Percentiles rank a stretch among this genome's conserved stretches.
phyloP scores from a whole-genome alignment of 2,888 invertebrate species.

The Odontothrips loti region DNA sequence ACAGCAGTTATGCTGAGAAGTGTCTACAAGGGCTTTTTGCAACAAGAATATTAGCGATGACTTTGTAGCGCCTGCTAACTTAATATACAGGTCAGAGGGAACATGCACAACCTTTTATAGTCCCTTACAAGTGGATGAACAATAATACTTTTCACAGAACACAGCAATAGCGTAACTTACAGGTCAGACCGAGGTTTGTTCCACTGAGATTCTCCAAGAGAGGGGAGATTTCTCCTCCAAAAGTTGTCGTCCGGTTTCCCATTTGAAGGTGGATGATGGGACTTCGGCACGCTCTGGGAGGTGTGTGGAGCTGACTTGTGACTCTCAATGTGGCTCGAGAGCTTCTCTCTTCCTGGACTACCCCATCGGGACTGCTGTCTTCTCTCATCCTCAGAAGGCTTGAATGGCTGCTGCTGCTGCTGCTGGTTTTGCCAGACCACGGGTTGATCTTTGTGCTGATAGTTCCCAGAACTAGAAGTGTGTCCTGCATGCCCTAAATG shows the following conservation, averaged over 20 bases:
- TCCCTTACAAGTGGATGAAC: constrained; percentile 4
- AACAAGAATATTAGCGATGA: not conserved
- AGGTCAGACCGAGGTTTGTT: constrained; percentile 24
- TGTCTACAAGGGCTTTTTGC: not conserved
- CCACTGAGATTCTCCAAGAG: constrained; percentile 6
- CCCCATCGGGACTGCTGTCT: not conserved
- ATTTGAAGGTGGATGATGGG: not conserved
- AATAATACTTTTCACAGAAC: constrained; percentile 8
- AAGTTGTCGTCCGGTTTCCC: not conserved
- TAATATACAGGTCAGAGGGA: not conserved
- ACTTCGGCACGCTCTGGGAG: not conserved
- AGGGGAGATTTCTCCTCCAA: constrained; percentile 7
- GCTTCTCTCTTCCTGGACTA: constrained; percentile 2
- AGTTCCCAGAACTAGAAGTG: not conserved
- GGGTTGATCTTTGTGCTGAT: not conserved
- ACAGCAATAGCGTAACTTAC: constrained; percentile 11
- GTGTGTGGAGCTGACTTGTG: not conserved
- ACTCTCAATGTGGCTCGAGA: not conserved
- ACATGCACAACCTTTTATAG: not conserved
- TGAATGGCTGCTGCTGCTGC: not conserved
- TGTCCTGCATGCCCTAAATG: not conserved
- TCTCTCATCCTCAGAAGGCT: not conserved
- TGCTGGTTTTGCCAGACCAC: not conserved
- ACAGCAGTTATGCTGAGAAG: not conserved
- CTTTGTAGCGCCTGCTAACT: not conserved